Evolutionary conservation across 2,113 vertebrate genomes (phyloP).

Genomic region (Hemiscyllium ocellatum): DNA sequence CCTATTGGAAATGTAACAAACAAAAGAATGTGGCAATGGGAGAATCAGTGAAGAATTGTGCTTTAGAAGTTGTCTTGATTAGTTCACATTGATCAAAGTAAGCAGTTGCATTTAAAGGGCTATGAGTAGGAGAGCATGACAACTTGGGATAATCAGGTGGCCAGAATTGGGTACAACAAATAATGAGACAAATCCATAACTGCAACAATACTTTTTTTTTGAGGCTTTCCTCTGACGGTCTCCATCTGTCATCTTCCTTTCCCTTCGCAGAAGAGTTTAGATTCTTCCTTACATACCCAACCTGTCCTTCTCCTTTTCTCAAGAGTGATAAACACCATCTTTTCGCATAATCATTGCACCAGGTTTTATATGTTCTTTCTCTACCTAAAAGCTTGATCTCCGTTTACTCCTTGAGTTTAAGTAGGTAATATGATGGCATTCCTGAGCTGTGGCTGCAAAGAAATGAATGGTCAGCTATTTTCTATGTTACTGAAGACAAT

Average conservation of each 20-base stretch:
- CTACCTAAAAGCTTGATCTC: not conserved
- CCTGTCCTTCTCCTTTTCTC: not conserved
- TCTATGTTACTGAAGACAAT: not conserved
- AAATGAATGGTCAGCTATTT: not conserved
- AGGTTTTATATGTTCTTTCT: not conserved
- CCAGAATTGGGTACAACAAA: not conserved
- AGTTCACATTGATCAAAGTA: not conserved
- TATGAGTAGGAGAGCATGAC: not conserved
- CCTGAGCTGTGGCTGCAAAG: not conserved
- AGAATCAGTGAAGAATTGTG: not conserved
- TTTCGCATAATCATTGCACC: not conserved
- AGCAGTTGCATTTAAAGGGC: not conserved
- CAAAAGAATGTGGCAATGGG: not conserved
- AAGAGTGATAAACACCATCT: not conserved
- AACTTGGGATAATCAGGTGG: not conserved
- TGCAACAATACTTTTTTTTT: not conserved
- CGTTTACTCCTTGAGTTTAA: not conserved
- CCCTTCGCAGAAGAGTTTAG: not conserved
- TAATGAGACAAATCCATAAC: not conserved
- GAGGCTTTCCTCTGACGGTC: no score
- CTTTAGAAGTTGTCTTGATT: not conserved
- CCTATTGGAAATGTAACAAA: not conserved
- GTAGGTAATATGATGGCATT: not conserved
- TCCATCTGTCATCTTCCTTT: not conserved
- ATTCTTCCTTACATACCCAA: not conserved